These are phyloP conservation scores for Sebastes aleutianus DNA, from an alignment of 2,797 vertebrate species.

Conservation along the genomic window DNA sequence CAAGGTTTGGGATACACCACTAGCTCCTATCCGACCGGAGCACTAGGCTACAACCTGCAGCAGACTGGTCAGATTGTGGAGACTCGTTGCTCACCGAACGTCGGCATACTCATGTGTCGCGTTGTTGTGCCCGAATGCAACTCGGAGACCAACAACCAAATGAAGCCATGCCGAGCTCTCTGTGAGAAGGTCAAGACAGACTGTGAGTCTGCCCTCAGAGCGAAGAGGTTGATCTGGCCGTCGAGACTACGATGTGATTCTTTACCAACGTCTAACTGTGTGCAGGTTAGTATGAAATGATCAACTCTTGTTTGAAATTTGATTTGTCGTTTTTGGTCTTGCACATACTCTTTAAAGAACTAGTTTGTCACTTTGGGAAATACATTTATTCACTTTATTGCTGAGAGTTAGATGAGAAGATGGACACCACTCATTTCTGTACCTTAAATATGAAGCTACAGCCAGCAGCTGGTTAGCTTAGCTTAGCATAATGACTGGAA, in stretches of 20 bases:
- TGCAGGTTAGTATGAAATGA: slow-evolving; percentile 32
- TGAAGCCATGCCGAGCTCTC: slow-evolving; percentile 62
- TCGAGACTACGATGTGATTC: slow-evolving; percentile 39
- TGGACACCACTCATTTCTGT: neutral
- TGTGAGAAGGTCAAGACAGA: slow-evolving; percentile 70
- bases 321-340: neutral
- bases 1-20: slow-evolving; percentile 62
- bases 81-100: slow-evolving; percentile 49
- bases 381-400: too few species aligned
- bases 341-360: neutral
- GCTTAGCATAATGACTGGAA: neutral
- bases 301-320: neutral
- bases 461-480: neutral
- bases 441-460: too few species aligned
- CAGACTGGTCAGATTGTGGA: slow-evolving; percentile 62
- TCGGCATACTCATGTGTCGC: slow-evolving; percentile 63
- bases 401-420: too few species aligned
- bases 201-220: slow-evolving; percentile 50
- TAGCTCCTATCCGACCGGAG: slow-evolving; percentile 35
- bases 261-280: slow-evolving; percentile 59
- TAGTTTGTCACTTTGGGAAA: neutral
- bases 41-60: slow-evolving; percentile 40
- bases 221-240: slow-evolving; percentile 58
- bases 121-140: slow-evolving; percentile 66
- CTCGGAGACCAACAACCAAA: slow-evolving; percentile 12